Conservation (phyloP, 2,888 invertebrate species). For the Lepidochitona cinerea region DNA sequence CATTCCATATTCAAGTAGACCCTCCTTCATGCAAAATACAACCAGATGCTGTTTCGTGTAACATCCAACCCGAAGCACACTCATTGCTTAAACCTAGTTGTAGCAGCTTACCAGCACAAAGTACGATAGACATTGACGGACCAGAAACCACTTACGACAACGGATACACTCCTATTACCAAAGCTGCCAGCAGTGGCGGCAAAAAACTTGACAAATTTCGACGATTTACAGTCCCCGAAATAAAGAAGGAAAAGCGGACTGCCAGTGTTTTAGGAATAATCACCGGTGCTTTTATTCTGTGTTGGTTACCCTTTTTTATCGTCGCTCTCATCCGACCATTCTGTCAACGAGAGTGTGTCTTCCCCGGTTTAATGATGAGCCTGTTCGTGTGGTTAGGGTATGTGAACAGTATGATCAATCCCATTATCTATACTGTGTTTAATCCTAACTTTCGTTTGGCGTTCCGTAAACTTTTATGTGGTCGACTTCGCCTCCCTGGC, state of each 20-base stretch:
- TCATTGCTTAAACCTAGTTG: not conserved
- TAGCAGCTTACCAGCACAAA: not conserved
- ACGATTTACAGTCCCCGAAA: conserved; percentile 36
- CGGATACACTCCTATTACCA: not conserved
- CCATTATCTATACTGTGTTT: conserved; percentile 92
- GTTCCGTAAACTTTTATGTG: conserved; percentile 82
- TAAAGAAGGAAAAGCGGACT: conserved; percentile 57
- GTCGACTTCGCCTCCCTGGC: too few relatives aligned
- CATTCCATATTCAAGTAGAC: too few relatives aligned
- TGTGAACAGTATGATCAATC: conserved; percentile 89
- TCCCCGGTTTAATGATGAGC: conserved; percentile 60
- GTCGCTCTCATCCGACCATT: conserved; percentile 87
- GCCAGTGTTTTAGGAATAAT: conserved; percentile 74
- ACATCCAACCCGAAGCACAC: not conserved
- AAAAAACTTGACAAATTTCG: not conserved
- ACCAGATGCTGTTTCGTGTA: too few relatives aligned
- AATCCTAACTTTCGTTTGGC: conserved; percentile 90
- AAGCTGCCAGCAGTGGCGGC: not conserved
- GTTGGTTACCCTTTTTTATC: conserved; percentile 94
- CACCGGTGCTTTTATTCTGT: conserved; percentile 92
- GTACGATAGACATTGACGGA: not conserved
- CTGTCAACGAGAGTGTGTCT: conserved; percentile 74
- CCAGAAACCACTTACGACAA: conserved; percentile 1
- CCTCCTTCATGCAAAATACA: too few relatives aligned
- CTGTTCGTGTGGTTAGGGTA: conserved; percentile 86